phyloP scores from a whole-genome alignment of 2,797 vertebrate genomes.

The Tragopan temminckii region DNA sequence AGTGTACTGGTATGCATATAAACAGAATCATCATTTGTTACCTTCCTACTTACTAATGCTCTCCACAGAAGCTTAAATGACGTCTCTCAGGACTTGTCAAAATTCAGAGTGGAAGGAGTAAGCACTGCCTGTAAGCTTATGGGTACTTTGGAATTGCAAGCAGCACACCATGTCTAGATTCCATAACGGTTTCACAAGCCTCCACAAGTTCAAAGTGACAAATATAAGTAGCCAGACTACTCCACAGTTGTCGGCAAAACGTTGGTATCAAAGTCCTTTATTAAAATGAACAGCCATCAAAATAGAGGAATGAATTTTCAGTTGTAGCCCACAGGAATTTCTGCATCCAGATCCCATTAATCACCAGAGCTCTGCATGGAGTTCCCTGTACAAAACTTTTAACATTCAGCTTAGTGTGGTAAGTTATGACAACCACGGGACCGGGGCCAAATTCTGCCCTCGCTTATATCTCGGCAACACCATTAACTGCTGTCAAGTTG shows the following conservation, averaged over 20 bases:
- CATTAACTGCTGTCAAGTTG: conserved; percentile 52
- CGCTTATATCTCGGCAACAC: conserved; percentile 16
- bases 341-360: conserved; percentile 67
- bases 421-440: conserved; percentile 60
- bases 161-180: not conserved
- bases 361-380: conserved; percentile 45
- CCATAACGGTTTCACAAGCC: not conserved
- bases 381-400: conserved; percentile 61
- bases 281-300: conserved; percentile 71
- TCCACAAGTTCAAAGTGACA: conserved; percentile 45
- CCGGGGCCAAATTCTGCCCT: conserved; percentile 62
- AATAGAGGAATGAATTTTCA: conserved; percentile 68
- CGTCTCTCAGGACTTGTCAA: not conserved
- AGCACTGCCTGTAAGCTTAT: conserved; percentile 27
- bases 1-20: not conserved
- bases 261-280: conserved; percentile 59
- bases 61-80: conserved; percentile 1
- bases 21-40: conserved; percentile 13
- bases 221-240: conserved; percentile 59
- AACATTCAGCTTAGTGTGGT: conserved; percentile 39
- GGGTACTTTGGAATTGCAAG: not conserved
- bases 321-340: conserved; percentile 73
- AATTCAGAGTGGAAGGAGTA: conserved; percentile 17
- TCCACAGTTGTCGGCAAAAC: conserved; percentile 63
- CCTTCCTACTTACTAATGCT: not conserved